These are phyloP conservation scores for Sander vitreus DNA, from an alignment of 2,113 vertebrate genomes.

Conservation along the genomic window DNA sequence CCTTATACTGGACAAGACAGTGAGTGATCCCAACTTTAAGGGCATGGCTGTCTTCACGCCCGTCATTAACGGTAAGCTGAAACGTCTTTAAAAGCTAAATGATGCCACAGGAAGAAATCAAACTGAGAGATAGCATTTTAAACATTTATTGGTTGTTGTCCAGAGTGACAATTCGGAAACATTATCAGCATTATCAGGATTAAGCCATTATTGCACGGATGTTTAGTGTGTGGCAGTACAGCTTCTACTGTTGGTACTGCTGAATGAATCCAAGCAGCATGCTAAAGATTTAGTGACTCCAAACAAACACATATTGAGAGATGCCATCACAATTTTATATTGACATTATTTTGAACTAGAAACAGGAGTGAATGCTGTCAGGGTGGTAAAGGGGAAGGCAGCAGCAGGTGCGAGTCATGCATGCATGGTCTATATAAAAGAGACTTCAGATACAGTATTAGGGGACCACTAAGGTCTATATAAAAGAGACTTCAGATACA, in stretches of 20 bases:
- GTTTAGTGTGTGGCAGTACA: background rate
- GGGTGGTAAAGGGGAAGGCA: too few species aligned
- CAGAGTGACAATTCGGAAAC: background rate
- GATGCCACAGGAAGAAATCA: background rate
- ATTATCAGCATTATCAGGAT: background rate
- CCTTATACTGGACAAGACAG: conserved; percentile 94
- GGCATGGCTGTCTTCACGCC: conserved; percentile 97
- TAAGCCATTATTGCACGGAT: background rate
- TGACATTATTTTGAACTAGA: background rate
- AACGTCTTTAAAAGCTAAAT: background rate
- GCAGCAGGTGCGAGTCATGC: too few species aligned
- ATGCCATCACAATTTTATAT: background rate
- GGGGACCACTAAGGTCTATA: too few species aligned
- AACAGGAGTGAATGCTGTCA: background rate
- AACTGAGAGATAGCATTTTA: background rate
- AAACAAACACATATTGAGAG: too few species aligned
- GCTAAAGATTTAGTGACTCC: background rate
- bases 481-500: too few species aligned
- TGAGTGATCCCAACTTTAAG: conserved; percentile 89
- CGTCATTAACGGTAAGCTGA: conserved; percentile 93
- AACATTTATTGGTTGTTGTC: background rate
- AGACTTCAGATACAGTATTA: too few species aligned
- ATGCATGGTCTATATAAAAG: too few species aligned
- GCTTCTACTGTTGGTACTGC: background rate
- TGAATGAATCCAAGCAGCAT: too few species aligned